A percentile compares a stretch with the other conserved stretches of the same genome.
phyloP scores from a whole-genome alignment of 2,888 invertebrate species.

The Eupithecia tripunctaria region DNA sequence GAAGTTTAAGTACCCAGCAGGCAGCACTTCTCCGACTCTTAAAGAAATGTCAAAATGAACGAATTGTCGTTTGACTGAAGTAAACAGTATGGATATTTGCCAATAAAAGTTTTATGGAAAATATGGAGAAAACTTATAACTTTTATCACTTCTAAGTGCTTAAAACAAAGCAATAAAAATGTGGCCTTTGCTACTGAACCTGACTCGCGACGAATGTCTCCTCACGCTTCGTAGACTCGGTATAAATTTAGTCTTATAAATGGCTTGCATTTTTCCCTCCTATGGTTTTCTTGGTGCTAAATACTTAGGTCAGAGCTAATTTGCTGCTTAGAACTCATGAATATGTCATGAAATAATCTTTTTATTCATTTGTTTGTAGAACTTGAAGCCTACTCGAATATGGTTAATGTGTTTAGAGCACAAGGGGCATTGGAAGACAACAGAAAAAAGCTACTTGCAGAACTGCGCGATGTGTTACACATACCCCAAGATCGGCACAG shows the following conservation, averaged over 20 bases:
- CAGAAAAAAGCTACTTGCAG: constrained; percentile 93
- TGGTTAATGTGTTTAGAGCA: constrained; percentile 95
- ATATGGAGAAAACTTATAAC: constrained; percentile 77
- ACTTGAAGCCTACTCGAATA: constrained; percentile 95
- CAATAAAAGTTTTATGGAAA: constrained; percentile 75
- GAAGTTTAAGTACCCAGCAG: background rate
- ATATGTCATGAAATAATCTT: constrained; percentile 46
- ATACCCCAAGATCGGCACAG: constrained; percentile 96
- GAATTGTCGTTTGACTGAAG: constrained; percentile 85
- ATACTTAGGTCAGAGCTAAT: constrained; percentile 55
- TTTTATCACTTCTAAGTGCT: constrained; percentile 65
- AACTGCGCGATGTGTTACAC: constrained; percentile 91
- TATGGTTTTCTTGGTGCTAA: constrained; percentile 73
- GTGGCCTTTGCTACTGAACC: constrained; percentile 90
- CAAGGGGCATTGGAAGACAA: constrained; percentile 94
- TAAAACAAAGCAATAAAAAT: constrained; percentile 68
- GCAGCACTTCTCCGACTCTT: constrained; percentile 43
- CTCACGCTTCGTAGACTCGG: constrained; percentile 94
- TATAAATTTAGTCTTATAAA: constrained; percentile 84
- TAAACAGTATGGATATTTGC: constrained; percentile 85
- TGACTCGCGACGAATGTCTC: constrained; percentile 95
- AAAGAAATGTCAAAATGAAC: constrained; percentile 82
- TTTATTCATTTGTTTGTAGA: constrained; percentile 85
- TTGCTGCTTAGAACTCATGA: constrained; percentile 45
- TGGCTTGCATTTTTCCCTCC: constrained; percentile 83